A percentile compares a stretch with the other conserved stretches of the same genome.
Conservation (phyloP, 2,797 vertebrate genomes). For the Clarias laeviceps region DNA sequence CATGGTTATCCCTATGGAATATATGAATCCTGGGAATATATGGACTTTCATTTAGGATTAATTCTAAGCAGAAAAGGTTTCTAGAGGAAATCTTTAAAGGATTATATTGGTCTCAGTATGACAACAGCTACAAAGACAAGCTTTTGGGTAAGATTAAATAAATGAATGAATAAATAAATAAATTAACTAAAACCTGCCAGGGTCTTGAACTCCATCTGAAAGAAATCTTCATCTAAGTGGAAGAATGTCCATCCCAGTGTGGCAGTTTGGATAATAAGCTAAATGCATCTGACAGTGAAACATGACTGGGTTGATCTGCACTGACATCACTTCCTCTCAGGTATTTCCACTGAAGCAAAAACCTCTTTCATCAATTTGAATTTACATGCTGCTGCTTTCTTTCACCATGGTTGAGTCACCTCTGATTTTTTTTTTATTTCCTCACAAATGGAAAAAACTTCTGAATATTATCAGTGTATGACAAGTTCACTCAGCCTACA, state of each 20-base stretch:
- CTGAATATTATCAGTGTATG: not conserved
- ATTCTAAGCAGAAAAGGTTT: not conserved
- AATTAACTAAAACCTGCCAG: not conserved
- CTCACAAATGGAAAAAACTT: not conserved
- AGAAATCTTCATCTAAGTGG: not conserved
- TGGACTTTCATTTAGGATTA: not conserved
- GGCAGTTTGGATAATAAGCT: slow-evolving; percentile 21
- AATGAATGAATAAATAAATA: not conserved
- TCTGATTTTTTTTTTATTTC: not conserved
- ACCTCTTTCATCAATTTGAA: slow-evolving; percentile 2
- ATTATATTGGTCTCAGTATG: not conserved
- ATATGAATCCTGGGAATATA: not conserved
- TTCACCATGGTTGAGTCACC: slow-evolving; percentile 17
- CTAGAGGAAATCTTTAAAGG: not conserved
- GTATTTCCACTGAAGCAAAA: not conserved
- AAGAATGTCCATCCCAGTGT: slow-evolving; percentile 24
- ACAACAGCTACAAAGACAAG: not conserved
- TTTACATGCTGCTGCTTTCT: slow-evolving; percentile 2
- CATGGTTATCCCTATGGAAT: not conserved
- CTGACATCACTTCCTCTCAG: slow-evolving; percentile 15
- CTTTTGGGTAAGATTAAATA: not conserved
- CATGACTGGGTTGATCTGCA: slow-evolving; percentile 12
- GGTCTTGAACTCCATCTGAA: slow-evolving; percentile 24
- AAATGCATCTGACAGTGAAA: slow-evolving; percentile 13
- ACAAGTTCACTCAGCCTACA: no score